These are phyloP conservation scores for Delphinus delphis DNA, from an alignment of 2,113 vertebrate genomes.

Conservation along the genomic window DNA sequence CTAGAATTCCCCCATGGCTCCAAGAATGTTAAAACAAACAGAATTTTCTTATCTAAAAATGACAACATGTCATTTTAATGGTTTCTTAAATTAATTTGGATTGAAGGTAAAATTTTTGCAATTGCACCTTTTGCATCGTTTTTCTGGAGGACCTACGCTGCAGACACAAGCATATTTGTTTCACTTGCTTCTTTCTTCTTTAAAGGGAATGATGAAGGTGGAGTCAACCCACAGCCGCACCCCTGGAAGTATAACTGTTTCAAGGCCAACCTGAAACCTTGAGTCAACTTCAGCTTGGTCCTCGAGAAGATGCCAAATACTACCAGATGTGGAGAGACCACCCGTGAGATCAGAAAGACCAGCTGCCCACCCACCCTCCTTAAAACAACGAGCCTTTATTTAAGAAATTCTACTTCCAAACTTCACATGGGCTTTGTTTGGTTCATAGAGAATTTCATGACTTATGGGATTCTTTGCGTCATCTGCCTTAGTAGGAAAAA, in stretches of 20 bases:
- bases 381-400: background rate
- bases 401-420: background rate
- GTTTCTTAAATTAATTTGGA: background rate
- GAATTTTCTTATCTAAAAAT: background rate
- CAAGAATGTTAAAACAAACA: background rate
- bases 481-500: background rate
- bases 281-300: background rate
- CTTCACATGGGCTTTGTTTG: background rate
- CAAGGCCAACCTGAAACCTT: background rate
- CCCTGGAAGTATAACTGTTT: background rate
- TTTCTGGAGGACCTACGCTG: background rate
- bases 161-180: background rate
- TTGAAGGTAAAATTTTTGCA: background rate
- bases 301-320: background rate
- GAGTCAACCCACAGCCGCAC: background rate
- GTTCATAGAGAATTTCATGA: background rate
- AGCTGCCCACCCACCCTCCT: background rate
- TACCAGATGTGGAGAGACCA: background rate
- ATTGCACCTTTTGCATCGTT: accelerated
- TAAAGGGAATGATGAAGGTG: background rate
- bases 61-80: background rate
- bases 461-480: background rate
- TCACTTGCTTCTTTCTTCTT: background rate
- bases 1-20: background rate
- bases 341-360: background rate